Base-by-base conservation (phyloP, 2,888 invertebrate genomes). In the Lochmaea crataegi region DNA sequence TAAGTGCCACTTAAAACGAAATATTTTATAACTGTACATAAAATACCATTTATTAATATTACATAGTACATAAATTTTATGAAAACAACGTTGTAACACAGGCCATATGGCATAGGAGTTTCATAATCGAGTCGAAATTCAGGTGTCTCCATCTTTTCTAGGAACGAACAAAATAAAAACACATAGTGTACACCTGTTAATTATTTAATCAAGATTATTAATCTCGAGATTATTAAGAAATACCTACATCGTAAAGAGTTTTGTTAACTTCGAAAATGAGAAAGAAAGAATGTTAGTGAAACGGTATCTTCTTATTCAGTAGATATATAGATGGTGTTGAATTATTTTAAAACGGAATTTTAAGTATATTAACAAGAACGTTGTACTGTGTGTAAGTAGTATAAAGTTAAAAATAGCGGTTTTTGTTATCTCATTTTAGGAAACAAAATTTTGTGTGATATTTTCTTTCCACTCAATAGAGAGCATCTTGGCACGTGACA, bases 171-270 rank as follows among this genome's bases (percentile, higher is more conserved):
- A 22, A 1, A 22, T 2, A 22, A 22, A 66, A 66, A 56, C 48
- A 45, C 45, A 60, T 12, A 68, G 51, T 38, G n/a, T 61, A 68
- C 68, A 68, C 68, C 68, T 68, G 68, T 68, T 61, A 68, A 68
- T 61, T 60, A 51, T 61, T 61, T 68, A 61, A 68, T 68, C 68
- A 61, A 61, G 38, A 51, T 26, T 68, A 51, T 51, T 18, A 63
- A 68, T 68, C 68, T 68, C 18, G 14, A 61, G 18, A 38, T 14
- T 61, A 68, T 68, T 68, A 51, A 38, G 68, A 68, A 68, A 68
- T 61, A 68, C n/a, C n/a, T n/a, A n/a, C 38, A 38, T 68, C 68
- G 68, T 68, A 68, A 68, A 68, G 45, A 68, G 61, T 18, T 60
- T 68, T 68, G 68, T 68, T 68, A 48, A 61, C 60, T 58, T 68